These are phyloP conservation scores for Monochamus saltuarius DNA, from an alignment of 1,140 invertebrate genomes.

Conservation along the genomic window DNA sequence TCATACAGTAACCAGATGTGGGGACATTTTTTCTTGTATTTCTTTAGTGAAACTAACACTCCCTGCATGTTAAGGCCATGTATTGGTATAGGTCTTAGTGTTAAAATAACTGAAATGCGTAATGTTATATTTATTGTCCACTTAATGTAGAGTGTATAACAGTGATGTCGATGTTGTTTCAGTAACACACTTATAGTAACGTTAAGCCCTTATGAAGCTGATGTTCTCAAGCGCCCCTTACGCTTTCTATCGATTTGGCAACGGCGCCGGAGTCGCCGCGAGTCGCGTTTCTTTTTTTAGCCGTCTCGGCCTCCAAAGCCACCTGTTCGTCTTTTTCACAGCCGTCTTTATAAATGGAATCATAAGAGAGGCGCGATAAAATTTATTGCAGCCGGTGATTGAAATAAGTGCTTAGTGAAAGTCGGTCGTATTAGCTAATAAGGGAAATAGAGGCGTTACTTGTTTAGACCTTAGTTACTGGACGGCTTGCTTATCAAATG, in stretches of 20 bases:
- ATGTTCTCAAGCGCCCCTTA: constrained; percentile 15
- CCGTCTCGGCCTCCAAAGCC: constrained; percentile 8
- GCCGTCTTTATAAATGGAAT: constrained; percentile 17
- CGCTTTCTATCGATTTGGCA: constrained; percentile 4
- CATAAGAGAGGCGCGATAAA: constrained; percentile 17
- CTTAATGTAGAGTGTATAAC: no score
- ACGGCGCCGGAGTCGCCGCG: neutral
- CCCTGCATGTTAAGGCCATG: no score
- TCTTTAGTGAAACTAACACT: no score
- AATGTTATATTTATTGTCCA: no score
- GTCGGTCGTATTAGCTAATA: constrained; percentile 15
- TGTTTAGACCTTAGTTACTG: no score
- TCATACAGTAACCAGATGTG: neutral
- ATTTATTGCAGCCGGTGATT: constrained; percentile 11
- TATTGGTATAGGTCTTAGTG: no score
- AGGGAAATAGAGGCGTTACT: neutral
- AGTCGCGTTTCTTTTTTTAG: constrained; percentile 7
- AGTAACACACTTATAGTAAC: no score
- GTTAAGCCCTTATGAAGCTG: no score
- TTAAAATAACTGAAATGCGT: no score
- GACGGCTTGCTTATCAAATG: no score
- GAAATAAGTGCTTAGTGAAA: constrained; percentile 17
- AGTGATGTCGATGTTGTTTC: no score
- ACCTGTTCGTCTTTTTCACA: constrained; percentile 28
- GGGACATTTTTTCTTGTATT: no score